Base-by-base conservation (phyloP, 2,113 vertebrate species). In the Heterotilapia buettikoferi region DNA sequence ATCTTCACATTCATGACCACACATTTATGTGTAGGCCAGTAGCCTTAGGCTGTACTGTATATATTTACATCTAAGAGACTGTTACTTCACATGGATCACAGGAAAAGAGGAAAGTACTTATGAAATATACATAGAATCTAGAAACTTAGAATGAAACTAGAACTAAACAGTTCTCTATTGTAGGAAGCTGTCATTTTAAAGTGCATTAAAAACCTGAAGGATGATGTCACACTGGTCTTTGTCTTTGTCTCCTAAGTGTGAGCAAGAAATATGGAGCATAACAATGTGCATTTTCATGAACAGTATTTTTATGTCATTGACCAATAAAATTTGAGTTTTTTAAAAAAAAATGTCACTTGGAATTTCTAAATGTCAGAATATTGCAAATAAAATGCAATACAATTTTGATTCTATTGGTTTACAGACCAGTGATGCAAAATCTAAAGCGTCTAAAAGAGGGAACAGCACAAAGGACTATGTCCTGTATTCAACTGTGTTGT, bases 191-290 rank as follows among this genome's bases (percentile, higher is more conserved):
- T 6, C 24, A 50, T 73, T 89, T 91, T 80, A 33, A 91, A 90
- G 53, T 92, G 78, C 76, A 92, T 90, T 92, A 92, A 78, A 68
- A 91, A 90, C 68, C 21, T 86, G 12, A 89, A 80, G 26, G 73
- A 90, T 47, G 73, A 18, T 86, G 85, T 84, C 54, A 90, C 43
- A 18, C 2, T 83, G n/a, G 29, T 83, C 59, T 86, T 78, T 59
- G 66, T 26, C 87, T 83, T 18, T 2, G 36, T 59, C 90, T 36
- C 38, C 38, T 7, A 47, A 78, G n/a, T 68, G 82, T 26, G 82
- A n/a, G 66, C n/a, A 73, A 73, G 6, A 76, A 61, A 11, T 40
- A 16, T 59, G 53, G 10, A 33, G 36, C 24, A 45, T 82, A 78
- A 47, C 7, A 81, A 82, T 36, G 31, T 88, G 63, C 88, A 87